These are phyloP conservation scores for Pollenia amentaria DNA, from an alignment of 2,888 invertebrate species.

Conservation along the genomic window DNA sequence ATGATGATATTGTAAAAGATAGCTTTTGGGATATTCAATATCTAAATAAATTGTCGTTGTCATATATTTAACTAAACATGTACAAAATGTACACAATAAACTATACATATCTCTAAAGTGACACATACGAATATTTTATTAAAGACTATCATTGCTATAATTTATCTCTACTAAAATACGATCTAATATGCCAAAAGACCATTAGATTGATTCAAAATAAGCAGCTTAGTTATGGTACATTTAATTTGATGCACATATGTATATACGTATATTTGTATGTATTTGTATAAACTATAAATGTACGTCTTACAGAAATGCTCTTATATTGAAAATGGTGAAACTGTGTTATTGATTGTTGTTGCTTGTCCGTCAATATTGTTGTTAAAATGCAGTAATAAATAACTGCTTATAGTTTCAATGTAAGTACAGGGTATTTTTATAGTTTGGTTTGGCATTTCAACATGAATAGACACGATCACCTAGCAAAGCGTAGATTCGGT, in stretches of 20 bases:
- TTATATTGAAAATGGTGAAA: no score
- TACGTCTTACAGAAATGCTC: neutral
- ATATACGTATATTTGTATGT: neutral
- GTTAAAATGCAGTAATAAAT: no score
- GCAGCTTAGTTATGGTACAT: slow-evolving; percentile 27
- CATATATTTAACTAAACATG: neutral
- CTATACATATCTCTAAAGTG: neutral
- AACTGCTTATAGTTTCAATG: no score
- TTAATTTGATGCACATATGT: neutral
- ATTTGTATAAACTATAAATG: neutral
- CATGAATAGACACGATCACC: no score
- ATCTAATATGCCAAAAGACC: slow-evolving; percentile 17
- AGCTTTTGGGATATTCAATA: neutral
- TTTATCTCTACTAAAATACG: slow-evolving; percentile 46
- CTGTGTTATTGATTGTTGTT: neutral
- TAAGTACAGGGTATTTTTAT: no score
- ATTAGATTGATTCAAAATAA: slow-evolving; percentile 46
- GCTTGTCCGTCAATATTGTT: neutral
- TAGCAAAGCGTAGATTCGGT: no score
- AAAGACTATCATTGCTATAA: slow-evolving; percentile 36
- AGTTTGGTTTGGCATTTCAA: no score
- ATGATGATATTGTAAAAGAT: slow-evolving; percentile 36
- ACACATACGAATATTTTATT: slow-evolving; percentile 7
- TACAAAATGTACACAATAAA: neutral
- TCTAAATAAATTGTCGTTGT: slow-evolving; percentile 5